These are phyloP conservation scores for Panulirus ornatus DNA, from an alignment of 1,140 invertebrate species.

Conservation along the genomic window DNA sequence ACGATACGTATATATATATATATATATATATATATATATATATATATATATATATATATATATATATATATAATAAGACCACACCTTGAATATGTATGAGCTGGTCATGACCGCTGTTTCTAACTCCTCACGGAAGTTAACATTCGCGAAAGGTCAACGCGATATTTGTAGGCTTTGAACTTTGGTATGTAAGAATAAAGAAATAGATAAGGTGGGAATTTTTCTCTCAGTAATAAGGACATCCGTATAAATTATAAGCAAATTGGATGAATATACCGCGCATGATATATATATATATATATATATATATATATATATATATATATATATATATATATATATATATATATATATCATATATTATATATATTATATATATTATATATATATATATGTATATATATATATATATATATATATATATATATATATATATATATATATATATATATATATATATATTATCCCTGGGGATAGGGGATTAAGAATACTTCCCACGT, in stretches of 20 bases:
- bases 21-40: constrained; percentile 14
- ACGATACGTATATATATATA: constrained; percentile 14
- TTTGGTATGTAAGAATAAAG: no score
- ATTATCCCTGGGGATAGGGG: not conserved
- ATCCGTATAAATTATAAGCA: no score
- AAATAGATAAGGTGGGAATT: no score
- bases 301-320: not conserved
- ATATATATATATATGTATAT: not conserved
- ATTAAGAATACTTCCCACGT: no score
- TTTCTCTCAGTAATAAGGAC: no score
- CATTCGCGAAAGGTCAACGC: not conserved
- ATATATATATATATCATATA: no score
- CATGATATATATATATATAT: no score
- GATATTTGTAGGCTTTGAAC: not conserved
- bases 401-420: no score
- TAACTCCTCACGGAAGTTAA: not conserved
- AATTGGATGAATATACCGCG: not conserved
- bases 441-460: not conserved
- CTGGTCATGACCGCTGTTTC: not conserved
- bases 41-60: not conserved
- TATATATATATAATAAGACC: no score
- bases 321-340: no score
- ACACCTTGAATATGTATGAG: not conserved
- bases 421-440: no score
- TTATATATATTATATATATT: not conserved